Conservation (phyloP, 2,888 invertebrate species). For the Phyllotreta cruciferae region DNA sequence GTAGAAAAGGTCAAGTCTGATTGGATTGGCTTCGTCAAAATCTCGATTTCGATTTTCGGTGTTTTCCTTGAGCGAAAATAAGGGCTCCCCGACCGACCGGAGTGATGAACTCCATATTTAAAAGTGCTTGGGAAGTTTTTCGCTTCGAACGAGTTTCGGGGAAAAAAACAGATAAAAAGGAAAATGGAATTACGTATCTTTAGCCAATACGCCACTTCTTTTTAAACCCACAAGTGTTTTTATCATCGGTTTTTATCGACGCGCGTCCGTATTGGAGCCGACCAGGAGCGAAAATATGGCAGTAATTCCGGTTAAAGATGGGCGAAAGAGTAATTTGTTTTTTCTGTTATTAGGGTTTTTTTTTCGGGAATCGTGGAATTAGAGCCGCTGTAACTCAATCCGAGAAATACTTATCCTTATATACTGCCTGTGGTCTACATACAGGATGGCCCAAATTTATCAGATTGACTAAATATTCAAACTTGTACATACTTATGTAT, state of each 20-base stretch:
- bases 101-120: conserved; percentile 27
- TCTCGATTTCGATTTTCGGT: too few relatives aligned
- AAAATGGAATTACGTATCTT: conserved; percentile 30
- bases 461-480: too few relatives aligned
- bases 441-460: too few relatives aligned
- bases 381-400: too few relatives aligned
- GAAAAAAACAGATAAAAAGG: conserved; percentile 30
- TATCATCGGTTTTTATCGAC: conserved; percentile 32
- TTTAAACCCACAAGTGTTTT: conserved; percentile 35
- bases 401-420: too few relatives aligned
- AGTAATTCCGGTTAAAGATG: conserved; percentile 28
- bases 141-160: conserved; percentile 27
- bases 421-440: too few relatives aligned
- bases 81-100: neutral
- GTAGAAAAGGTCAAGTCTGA: too few relatives aligned
- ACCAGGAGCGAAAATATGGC: conserved; percentile 29
- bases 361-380: neutral
- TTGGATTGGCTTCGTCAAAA: too few relatives aligned
- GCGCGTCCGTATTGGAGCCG: conserved; percentile 26
- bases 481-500: too few relatives aligned
- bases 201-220: conserved; percentile 29
- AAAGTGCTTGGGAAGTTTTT: conserved; percentile 25
- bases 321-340: conserved; percentile 31
- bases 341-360: conserved; percentile 23
- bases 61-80: too few relatives aligned